phyloP scores from a whole-genome alignment of 2,888 invertebrate species.

The Azorinus chamasolen region DNA sequence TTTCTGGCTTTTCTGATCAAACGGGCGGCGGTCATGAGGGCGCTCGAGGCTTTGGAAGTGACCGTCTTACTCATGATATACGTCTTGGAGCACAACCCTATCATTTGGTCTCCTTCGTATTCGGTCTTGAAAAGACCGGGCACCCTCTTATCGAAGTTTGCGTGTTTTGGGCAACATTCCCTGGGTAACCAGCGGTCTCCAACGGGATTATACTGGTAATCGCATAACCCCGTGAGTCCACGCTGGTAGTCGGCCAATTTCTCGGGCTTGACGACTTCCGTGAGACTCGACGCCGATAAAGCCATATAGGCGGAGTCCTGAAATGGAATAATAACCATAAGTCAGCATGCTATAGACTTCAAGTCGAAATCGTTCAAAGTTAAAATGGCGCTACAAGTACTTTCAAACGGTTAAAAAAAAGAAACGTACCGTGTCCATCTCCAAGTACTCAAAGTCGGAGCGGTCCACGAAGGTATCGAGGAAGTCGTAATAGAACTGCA shows the following conservation, averaged over 20 bases:
- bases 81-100: not conserved
- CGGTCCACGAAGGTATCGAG: too few species aligned
- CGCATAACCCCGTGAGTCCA: slow-evolving; percentile 38
- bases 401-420: too few species aligned
- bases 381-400: too few species aligned
- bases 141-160: slow-evolving; percentile 27
- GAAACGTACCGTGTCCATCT: too few species aligned
- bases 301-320: slow-evolving; percentile 38
- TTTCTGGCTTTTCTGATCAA: slow-evolving; percentile 14
- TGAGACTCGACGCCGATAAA: slow-evolving; percentile 19
- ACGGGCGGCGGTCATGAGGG: slow-evolving; percentile 1
- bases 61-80: not conserved
- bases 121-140: slow-evolving; percentile 35
- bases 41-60: not conserved
- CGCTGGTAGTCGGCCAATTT: slow-evolving; percentile 17
- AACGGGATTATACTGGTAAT: slow-evolving; percentile 34
- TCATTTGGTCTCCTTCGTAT: not conserved
- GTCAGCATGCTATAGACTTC: slow-evolving; percentile 2
- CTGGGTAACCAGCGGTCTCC: slow-evolving; percentile 34
- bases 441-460: too few species aligned
- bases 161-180: slow-evolving; percentile 40
- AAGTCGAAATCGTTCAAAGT: too few species aligned
- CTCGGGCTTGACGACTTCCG: slow-evolving; percentile 27
- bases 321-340: slow-evolving; percentile 3
- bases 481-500: too few species aligned